phyloP scores from a whole-genome alignment of 2,888 invertebrate species.

The Platypus cylindrus region DNA sequence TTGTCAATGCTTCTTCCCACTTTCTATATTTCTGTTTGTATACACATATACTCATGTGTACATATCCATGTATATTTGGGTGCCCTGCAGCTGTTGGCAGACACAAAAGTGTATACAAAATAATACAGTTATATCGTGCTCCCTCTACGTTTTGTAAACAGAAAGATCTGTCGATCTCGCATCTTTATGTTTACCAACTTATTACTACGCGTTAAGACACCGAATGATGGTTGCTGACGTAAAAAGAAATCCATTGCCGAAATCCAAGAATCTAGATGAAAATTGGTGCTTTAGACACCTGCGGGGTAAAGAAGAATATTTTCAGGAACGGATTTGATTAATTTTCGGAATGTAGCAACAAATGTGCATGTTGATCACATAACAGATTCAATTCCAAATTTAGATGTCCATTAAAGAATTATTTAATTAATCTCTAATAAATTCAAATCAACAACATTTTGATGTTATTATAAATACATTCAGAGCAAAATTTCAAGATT shows the following conservation, averaged over 20 bases:
- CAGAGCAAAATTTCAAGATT: too few species aligned
- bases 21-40: too few species aligned
- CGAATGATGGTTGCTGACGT: slow-evolving; percentile 15
- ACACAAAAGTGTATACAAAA: slow-evolving; percentile 14
- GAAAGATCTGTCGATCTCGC: slow-evolving; percentile 20
- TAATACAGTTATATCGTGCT: slow-evolving; percentile 15
- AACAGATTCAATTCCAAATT: too few species aligned
- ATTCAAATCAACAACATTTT: too few species aligned
- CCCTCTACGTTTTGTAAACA: slow-evolving; percentile 11
- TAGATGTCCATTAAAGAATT: too few species aligned
- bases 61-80: slow-evolving; percentile 6
- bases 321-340: background rate
- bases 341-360: background rate
- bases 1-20: too few species aligned
- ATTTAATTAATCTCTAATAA: too few species aligned
- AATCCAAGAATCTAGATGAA: too few species aligned
- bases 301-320: background rate
- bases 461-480: too few species aligned
- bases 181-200: slow-evolving; percentile 25
- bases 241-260: slow-evolving; percentile 3
- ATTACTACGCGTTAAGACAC: slow-evolving; percentile 22
- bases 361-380: background rate
- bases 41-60: background rate
- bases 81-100: slow-evolving; percentile 12
- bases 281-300: background rate